Percentiles rank a stretch among this genome's conserved stretches.
phyloP scores from a whole-genome alignment of 1,140 invertebrate genomes.

The Anoplophora glabripennis region DNA sequence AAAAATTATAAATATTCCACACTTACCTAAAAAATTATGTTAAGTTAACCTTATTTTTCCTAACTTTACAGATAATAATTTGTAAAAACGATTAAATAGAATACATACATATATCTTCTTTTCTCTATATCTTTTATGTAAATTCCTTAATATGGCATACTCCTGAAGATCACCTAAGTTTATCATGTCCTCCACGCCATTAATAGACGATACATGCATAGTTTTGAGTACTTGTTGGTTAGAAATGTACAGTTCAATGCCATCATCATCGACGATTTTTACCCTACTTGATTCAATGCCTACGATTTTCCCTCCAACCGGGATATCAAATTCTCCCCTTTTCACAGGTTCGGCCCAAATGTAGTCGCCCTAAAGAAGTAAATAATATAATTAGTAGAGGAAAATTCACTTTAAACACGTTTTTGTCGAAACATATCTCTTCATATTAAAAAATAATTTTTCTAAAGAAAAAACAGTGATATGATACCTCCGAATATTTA shows the following conservation, averaged over 20 bases:
- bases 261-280: slow-evolving; percentile 76
- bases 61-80: background rate
- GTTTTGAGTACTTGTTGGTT: slow-evolving; percentile 65
- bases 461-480: too few species aligned
- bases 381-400: background rate
- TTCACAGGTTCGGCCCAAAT: slow-evolving; percentile 79
- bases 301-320: slow-evolving; percentile 77
- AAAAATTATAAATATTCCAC: too few species aligned
- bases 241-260: slow-evolving; percentile 59
- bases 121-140: slow-evolving; percentile 85
- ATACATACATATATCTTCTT: slow-evolving; percentile 85
- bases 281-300: slow-evolving; percentile 75
- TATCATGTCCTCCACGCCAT: slow-evolving; percentile 93
- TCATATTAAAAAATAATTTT: too few species aligned
- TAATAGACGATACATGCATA: slow-evolving; percentile 82
- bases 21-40: background rate
- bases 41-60: background rate
- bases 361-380: slow-evolving; percentile 67
- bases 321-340: slow-evolving; percentile 75
- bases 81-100: background rate
- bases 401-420: background rate
- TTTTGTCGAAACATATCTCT: too few species aligned
- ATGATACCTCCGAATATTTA: too few species aligned
- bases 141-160: slow-evolving; percentile 86
- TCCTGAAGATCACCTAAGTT: slow-evolving; percentile 88